Evolutionary conservation across 2,797 vertebrate genomes (phyloP).

Genomic region (Sebastes kiyomatsui): DNA sequence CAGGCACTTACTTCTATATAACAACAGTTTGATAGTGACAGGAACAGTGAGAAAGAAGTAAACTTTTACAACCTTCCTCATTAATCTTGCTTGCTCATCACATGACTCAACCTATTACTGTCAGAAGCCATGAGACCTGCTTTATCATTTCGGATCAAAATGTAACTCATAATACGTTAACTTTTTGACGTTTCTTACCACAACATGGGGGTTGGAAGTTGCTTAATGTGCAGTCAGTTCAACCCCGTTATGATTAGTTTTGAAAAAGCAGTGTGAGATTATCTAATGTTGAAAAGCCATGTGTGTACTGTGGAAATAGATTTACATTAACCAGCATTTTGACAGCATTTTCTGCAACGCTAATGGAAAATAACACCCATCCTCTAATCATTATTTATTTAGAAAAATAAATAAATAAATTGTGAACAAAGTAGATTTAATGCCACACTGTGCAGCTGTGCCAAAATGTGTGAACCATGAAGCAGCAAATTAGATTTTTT

Average conservation of each 20-base stretch:
- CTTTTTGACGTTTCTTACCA: not conserved
- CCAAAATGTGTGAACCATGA: not conserved
- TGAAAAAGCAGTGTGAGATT: not conserved
- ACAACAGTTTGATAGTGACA: slow-evolving; percentile 17
- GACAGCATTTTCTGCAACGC: not conserved
- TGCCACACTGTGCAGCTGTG: not conserved
- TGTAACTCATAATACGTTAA: not conserved
- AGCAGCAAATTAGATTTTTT: slow-evolving; percentile 11
- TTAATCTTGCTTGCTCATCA: not conserved
- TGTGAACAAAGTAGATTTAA: not conserved
- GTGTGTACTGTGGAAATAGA: not conserved
- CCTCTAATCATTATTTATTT: not conserved
- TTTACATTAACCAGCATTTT: not conserved
- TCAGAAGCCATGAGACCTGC: not conserved
- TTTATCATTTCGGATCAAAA: not conserved
- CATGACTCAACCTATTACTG: not conserved
- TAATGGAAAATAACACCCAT: not conserved
- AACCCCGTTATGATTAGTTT: not conserved
- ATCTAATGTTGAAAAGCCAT: not conserved
- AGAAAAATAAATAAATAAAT: not conserved
- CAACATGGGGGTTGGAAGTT: not conserved
- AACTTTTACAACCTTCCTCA: not conserved
- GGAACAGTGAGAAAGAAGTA: not conserved
- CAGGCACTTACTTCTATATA: not conserved
- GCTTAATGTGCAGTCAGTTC: not conserved